A percentile compares a stretch with the other conserved stretches of the same genome.
Conservation (phyloP, 1,140 invertebrate genomes). For the Pentalonia nigronervosa region DNA sequence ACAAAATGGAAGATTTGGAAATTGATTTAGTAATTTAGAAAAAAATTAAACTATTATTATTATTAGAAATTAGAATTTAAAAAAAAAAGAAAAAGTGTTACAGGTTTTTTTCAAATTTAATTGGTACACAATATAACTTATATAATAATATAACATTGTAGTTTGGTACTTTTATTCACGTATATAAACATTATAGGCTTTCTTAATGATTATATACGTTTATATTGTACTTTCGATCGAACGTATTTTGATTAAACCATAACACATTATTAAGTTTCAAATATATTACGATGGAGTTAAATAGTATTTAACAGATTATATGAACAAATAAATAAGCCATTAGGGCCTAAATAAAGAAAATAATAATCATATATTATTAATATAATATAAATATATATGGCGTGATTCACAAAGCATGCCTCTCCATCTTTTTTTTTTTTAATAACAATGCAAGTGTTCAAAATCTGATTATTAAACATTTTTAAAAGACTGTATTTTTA, state of each 20-base stretch:
- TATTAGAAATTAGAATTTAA: constrained; percentile 7
- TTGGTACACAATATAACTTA: constrained; percentile 19
- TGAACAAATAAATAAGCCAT: constrained; percentile 16
- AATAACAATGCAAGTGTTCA: not conserved
- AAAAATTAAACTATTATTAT: constrained; percentile 31
- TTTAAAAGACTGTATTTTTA: not conserved
- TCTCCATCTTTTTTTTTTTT: not conserved
- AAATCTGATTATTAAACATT: not conserved
- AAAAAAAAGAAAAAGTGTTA: constrained; percentile 10
- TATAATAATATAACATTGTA: constrained; percentile 36
- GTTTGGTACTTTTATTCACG: not conserved
- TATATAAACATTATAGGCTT: not conserved
- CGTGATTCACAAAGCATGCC: not conserved
- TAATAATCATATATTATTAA: not conserved
- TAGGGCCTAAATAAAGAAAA: not conserved
- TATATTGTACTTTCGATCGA: not conserved
- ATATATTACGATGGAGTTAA: constrained; percentile 38
- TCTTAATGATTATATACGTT: not conserved
- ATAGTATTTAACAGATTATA: constrained; percentile 25
- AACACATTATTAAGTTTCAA: constrained; percentile 29
- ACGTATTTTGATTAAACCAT: constrained; percentile 27
- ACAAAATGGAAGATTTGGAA: constrained; percentile 57
- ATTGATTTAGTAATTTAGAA: constrained; percentile 47
- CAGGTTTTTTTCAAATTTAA: constrained; percentile 25
- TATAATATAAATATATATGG: not conserved